These are phyloP conservation scores for Bombyx mori DNA, from an alignment of 1,140 invertebrate species.

Conservation along the genomic window ASM3026992v2 NC_085122.1:7083501-7084000, in stretches of 20 bases:
- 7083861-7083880: slow-evolving; percentile 24
- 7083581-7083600: too few relatives aligned
- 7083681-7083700: too few relatives aligned
- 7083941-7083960: slow-evolving; percentile 13
- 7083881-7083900: slow-evolving; percentile 34
- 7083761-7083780: slow-evolving; percentile 13
- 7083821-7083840: slow-evolving; percentile 34
- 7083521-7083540: too few relatives aligned
- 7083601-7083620: too few relatives aligned
- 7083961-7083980: slow-evolving; percentile 27
- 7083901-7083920: slow-evolving; percentile 27
- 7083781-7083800: slow-evolving; percentile 31
- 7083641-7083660: too few relatives aligned
- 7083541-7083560: too few relatives aligned
- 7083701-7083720: too few relatives aligned
- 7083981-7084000: slow-evolving; percentile 54
- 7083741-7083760: slow-evolving; percentile 8
- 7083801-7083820: slow-evolving; percentile 29
- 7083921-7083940: slow-evolving; percentile 19
- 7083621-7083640: too few relatives aligned
- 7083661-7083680: too few relatives aligned
- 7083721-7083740: too few relatives aligned
- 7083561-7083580: too few relatives aligned
- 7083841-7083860: slow-evolving; percentile 34
- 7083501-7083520: too few relatives aligned